Evolutionary conservation across 2,797 vertebrate genomes (phyloP).

Genomic region (Rhinophrynus dorsalis): DNA sequence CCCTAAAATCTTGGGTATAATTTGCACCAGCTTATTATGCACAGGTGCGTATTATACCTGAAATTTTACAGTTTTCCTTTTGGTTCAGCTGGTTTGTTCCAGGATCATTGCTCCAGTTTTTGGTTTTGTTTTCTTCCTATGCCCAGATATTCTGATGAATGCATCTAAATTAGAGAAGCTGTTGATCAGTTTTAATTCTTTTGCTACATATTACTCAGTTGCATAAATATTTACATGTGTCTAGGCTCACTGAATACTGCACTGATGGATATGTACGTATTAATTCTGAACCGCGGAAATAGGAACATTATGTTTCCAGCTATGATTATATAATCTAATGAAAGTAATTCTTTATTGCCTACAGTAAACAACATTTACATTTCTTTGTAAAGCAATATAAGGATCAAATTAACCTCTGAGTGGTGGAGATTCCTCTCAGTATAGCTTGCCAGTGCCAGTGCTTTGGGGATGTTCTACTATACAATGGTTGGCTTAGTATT

Average conservation of each 20-base stretch:
- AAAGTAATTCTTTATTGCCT: conserved; percentile 6
- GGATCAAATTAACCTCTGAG: too few relatives aligned
- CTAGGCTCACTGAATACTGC: not conserved
- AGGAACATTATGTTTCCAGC: not conserved
- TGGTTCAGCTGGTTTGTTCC: too few relatives aligned
- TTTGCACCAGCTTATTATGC: too few relatives aligned
- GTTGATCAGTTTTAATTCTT: not conserved
- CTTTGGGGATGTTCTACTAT: too few relatives aligned
- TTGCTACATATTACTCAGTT: not conserved
- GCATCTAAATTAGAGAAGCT: not conserved
- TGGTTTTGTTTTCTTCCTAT: too few relatives aligned
- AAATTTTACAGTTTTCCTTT: too few relatives aligned
- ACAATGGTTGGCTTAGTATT: too few relatives aligned
- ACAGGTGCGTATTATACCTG: too few relatives aligned
- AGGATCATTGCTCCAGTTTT: too few relatives aligned
- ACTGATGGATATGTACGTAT: conserved; percentile 1
- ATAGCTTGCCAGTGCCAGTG: too few relatives aligned
- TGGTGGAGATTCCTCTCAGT: too few relatives aligned
- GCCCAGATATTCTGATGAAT: not conserved
- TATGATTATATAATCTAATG: conserved; percentile 4
- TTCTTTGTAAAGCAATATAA: not conserved
- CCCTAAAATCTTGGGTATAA: too few relatives aligned
- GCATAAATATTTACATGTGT: conserved; percentile 15
- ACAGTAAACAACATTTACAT: not conserved
- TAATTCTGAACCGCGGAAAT: not conserved